Evolutionary conservation across 2,888 invertebrate genomes (phyloP), one percentile per base, ranked within the genome.

Genomic region (Aphodius granarius): DNA sequence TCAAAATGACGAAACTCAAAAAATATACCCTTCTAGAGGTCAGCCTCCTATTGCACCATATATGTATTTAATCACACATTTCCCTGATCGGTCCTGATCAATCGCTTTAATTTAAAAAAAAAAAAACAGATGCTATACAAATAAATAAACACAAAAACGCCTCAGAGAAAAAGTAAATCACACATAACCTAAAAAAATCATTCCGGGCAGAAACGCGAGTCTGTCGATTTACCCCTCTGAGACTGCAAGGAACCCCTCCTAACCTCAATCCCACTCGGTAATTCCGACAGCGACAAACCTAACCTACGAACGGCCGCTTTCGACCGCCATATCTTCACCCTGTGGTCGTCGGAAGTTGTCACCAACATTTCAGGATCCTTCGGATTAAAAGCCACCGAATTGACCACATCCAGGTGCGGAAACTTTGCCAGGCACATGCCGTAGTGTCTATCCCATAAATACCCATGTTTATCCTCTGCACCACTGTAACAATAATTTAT

Each of bases 381-480:
- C 0, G 95, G 94, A 87, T 95, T 95, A 84, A 96, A 95, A 2
- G 95, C 95, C 0, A 95, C 95, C 18, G 94, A 93, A 87, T 95
- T 95, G 0, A 95, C 95, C 6, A 95, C 94, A 85, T 95, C 94
- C 0, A 87, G 86, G 84, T 96, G 95, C 2, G 93, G 93, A 80
- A 92, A 92, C 83, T 93, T 93, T 0, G 92, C 91, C 77, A 96
- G 86, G 83, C 94, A 94, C 4, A 92, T 89, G 4, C 95, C 94
- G 83, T 95, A 95, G 83, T 95, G 94, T 73, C 95, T 89, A 84
- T 96, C 95, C 95, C 95, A 96, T 17, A 95, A 85, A 84, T 95
- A 95, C 1, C 94, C 95, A 83, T 94, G 92, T 82, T 92, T 92
- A 84, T 95, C 95, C 87, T 95, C 95, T 22, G 95, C 94, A 9